Evolutionary conservation across 2,888 invertebrate species (phyloP).

Genomic region (Pseudanteris insignis): DNA sequence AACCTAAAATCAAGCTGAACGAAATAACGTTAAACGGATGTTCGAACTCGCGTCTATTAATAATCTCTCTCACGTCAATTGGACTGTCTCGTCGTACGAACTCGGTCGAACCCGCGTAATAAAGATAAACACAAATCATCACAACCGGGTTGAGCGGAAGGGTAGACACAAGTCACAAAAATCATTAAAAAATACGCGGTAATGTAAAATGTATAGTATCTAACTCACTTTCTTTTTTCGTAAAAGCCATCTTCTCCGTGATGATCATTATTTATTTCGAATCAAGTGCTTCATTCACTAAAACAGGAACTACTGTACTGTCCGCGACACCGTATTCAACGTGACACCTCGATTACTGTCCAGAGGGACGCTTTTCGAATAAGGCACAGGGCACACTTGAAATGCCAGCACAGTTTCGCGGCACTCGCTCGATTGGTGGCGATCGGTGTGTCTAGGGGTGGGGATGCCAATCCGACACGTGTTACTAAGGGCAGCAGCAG

Average conservation of each 20-base stretch:
- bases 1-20: slow-evolving; percentile 24
- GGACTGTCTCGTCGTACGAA: too few species aligned
- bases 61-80: slow-evolving; percentile 17
- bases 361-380: too few species aligned
- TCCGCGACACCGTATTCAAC: too few species aligned
- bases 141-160: too few species aligned
- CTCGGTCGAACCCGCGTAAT: too few species aligned
- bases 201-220: too few species aligned
- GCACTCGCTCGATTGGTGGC: neutral
- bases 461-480: slow-evolving; percentile 11
- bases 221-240: slow-evolving; percentile 65
- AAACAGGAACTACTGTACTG: neutral
- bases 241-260: slow-evolving; percentile 60
- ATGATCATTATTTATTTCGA: slow-evolving; percentile 1
- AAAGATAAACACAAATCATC: too few species aligned
- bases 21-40: slow-evolving; percentile 16
- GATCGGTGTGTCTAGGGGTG: neutral
- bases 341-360: too few species aligned
- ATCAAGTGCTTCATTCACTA: slow-evolving; percentile 11
- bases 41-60: slow-evolving; percentile 25
- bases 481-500: slow-evolving; percentile 33
- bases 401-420: too few species aligned
- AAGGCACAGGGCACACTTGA: too few species aligned
- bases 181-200: too few species aligned
- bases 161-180: too few species aligned